Conservation (phyloP, 2,888 invertebrate species). For the Lasioglossum figueresi region DNA sequence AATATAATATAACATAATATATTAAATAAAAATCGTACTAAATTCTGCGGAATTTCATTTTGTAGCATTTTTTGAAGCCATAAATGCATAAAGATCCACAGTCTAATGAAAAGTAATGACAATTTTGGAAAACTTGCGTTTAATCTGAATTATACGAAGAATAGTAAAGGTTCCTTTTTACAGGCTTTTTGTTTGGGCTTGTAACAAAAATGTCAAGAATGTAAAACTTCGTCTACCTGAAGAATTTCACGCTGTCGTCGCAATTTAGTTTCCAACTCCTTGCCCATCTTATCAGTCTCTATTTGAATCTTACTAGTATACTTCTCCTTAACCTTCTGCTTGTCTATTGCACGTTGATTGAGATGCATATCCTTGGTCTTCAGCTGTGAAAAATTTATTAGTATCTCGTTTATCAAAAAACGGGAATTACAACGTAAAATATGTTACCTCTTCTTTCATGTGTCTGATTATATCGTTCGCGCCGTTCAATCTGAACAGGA, state of each 20-base stretch:
- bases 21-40: no score
- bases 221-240: constrained; percentile 76
- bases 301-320: constrained; percentile 85
- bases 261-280: constrained; percentile 87
- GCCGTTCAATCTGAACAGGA: constrained; percentile 87
- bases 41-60: no score
- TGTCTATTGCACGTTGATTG: constrained; percentile 79
- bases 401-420: constrained; percentile 32
- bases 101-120: no score
- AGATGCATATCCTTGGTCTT: constrained; percentile 53
- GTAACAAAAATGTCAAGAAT: no score
- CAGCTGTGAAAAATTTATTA: constrained; percentile 47
- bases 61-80: no score
- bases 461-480: constrained; percentile 87
- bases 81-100: no score
- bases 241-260: constrained; percentile 86
- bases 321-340: constrained; percentile 83
- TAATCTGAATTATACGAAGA: no score
- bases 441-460: constrained; percentile 85
- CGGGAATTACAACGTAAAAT: not conserved
- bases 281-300: constrained; percentile 89
- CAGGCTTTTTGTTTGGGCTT: no score
- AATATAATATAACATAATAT: no score
- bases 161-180: no score
- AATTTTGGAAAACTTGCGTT: no score